phyloP scores from a whole-genome alignment of 1,140 invertebrate species.

The Caenorhabditis latens region DNA sequence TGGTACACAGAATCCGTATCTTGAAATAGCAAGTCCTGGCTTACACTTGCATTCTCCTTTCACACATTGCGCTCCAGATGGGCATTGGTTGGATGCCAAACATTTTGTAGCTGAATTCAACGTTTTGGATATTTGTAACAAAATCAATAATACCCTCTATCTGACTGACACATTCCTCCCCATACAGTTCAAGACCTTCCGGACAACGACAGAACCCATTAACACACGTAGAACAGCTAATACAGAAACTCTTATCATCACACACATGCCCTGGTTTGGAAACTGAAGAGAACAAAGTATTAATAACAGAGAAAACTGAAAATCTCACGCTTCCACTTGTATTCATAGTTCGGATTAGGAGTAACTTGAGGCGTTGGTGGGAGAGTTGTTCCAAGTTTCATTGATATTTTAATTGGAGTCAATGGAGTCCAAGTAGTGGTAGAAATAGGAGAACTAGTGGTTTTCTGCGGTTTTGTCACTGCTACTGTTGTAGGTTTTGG shows the following conservation, averaged over 20 bases:
- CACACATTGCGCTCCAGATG: constrained; percentile 66
- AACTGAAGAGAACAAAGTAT: constrained; percentile 62
- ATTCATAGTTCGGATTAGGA: not conserved
- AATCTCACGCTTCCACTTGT: not conserved
- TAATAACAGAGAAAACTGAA: constrained; percentile 1
- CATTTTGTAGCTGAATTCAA: constrained; percentile 64
- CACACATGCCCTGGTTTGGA: constrained; percentile 60
- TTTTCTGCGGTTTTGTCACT: not conserved
- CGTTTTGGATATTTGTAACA: not conserved
- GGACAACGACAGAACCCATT: constrained; percentile 65
- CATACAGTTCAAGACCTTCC: constrained; percentile 58
- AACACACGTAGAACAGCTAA: constrained; percentile 64
- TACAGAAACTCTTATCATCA: constrained; percentile 58
- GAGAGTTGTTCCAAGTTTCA: constrained; percentile 4
- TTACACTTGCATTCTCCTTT: constrained; percentile 60
- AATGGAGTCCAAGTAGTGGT: not conserved
- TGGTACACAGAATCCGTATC: constrained; percentile 68
- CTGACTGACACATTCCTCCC: constrained; percentile 62
- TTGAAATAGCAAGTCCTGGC: constrained; percentile 60
- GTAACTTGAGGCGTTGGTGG: not conserved
- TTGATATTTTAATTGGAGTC: constrained; percentile 38
- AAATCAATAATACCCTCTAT: constrained; percentile 52
- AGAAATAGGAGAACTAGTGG: not conserved
- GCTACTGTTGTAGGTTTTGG: not conserved
- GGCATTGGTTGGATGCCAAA: constrained; percentile 65